Evolutionary conservation across 2,113 vertebrate genomes (phyloP).

Genomic region (Emydocephalus ijimae): DNA sequence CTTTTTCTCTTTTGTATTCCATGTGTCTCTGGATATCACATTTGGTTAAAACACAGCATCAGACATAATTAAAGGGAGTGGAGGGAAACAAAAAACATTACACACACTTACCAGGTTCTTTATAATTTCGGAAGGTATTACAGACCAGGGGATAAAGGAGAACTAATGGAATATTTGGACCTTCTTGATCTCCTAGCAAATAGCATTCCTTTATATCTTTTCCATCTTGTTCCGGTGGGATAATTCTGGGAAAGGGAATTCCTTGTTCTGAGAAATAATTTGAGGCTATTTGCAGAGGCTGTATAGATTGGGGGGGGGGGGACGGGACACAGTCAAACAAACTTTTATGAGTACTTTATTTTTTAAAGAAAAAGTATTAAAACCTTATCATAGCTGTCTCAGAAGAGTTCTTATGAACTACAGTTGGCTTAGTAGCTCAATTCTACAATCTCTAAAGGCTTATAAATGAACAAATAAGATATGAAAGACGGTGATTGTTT

Average conservation of each 20-base stretch:
- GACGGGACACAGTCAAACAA: background rate
- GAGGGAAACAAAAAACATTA: background rate
- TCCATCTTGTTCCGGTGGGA: slow-evolving; percentile 60
- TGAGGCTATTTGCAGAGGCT: slow-evolving; percentile 74
- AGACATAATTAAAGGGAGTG: background rate
- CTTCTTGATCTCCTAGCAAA: slow-evolving; percentile 63
- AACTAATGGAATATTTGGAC: slow-evolving; percentile 64
- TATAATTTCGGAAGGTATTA: slow-evolving; percentile 75
- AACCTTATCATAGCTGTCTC: background rate
- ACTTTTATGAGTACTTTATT: background rate
- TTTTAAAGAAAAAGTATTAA: background rate
- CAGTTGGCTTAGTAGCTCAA: background rate
- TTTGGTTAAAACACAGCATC: background rate
- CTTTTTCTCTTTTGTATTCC: background rate
- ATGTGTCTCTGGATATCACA: background rate
- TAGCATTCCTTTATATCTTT: slow-evolving; percentile 74
- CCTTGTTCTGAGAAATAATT: slow-evolving; percentile 69
- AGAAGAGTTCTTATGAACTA: background rate
- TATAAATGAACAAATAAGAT: background rate
- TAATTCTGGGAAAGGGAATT: slow-evolving; percentile 69
- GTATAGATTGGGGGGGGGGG: background rate
- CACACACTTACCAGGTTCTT: slow-evolving; percentile 72
- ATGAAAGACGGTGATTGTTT: background rate
- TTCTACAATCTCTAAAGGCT: background rate
- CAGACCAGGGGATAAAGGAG: slow-evolving; percentile 74